Evolutionary conservation across 1,140 invertebrate species (phyloP), one percentile per base, ranked within the genome.

Genomic region (Andricus grossulariae): DNA sequence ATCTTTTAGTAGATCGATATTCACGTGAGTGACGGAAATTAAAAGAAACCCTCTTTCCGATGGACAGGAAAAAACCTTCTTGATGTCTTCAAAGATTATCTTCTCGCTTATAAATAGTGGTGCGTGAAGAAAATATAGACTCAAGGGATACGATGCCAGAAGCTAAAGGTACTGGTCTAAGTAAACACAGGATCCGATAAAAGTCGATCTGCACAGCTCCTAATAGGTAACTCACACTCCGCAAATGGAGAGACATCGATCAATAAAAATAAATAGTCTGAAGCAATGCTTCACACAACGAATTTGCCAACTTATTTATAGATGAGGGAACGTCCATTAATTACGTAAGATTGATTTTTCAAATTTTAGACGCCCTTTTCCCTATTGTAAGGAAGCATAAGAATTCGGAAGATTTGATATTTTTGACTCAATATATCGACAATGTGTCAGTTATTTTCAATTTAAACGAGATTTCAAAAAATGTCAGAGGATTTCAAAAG

Each of bases 161-260:
- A 66, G 60, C 60, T 39, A 66, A 66, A 11, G 60, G 39, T 66
- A 32, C 25, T 32, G 60, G 15, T 66, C 60, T 66, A 39, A 66
- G 60, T 39, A 66, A 66, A 66, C 60, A 66, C 32, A 39, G 12
- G 8, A 52, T 72, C 71, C 50, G 32, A 82, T 76, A 78, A 82
- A 73, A 75, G 76, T 45, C 73, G 72, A 79, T 57, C 60, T 78
- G 79, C 19, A 81, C 54, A 76, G 77, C 71, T 52, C 25, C 66
- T 81, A 79, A 82, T 79, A 77, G 75, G 75, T 75, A 74, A 72
- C 45, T 39, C 66, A 75, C 73, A 75, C 77, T 81, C 39, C 52
- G 52, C 39, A 77, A 79, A 82, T 79, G 50, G 66, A 50, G 50
- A 60, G 50, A 45, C 73, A 21, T 66, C 73, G 81, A 82, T 80